Conservation (phyloP, 2,113 vertebrate species). For the Chaetops frenatus region DNA sequence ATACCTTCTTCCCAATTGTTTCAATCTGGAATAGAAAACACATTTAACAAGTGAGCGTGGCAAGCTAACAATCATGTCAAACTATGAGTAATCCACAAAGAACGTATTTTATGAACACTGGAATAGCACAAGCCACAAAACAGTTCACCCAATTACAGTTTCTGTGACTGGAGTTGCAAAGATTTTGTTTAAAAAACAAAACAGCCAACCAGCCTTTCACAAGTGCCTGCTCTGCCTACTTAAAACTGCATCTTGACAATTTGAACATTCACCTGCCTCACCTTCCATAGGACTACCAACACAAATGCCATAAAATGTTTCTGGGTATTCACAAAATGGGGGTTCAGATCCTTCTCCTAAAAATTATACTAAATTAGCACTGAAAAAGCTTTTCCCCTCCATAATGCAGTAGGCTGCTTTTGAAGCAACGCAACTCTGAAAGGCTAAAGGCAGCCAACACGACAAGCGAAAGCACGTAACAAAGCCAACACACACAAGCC, state of each 20-base stretch:
- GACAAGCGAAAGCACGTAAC: neutral
- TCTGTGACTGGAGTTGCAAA: neutral
- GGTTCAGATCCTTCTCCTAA: neutral
- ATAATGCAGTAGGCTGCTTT: neutral
- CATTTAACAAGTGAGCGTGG: neutral
- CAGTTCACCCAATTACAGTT: neutral
- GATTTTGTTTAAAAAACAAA: neutral
- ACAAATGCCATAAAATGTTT: neutral
- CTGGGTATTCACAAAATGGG: neutral
- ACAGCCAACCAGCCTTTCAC: neutral
- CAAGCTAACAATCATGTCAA: neutral
- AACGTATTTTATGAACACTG: neutral
- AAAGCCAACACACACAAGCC: neutral
- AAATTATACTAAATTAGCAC: neutral
- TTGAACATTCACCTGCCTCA: neutral
- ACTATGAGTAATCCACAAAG: neutral
- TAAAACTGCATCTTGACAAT: neutral
- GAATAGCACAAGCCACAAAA: neutral
- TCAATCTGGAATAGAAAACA: constrained; percentile 80
- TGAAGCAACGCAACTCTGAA: neutral
- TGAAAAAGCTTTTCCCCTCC: neutral
- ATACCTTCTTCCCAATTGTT: constrained; percentile 96
- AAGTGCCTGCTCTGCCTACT: neutral
- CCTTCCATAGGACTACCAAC: neutral
- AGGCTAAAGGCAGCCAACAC: neutral